A percentile compares a stretch with the other conserved stretches of the same genome.
These are phyloP conservation scores for Synergus japonicus DNA, from an alignment of 2,888 invertebrate species.

Conservation along the genomic window DNA sequence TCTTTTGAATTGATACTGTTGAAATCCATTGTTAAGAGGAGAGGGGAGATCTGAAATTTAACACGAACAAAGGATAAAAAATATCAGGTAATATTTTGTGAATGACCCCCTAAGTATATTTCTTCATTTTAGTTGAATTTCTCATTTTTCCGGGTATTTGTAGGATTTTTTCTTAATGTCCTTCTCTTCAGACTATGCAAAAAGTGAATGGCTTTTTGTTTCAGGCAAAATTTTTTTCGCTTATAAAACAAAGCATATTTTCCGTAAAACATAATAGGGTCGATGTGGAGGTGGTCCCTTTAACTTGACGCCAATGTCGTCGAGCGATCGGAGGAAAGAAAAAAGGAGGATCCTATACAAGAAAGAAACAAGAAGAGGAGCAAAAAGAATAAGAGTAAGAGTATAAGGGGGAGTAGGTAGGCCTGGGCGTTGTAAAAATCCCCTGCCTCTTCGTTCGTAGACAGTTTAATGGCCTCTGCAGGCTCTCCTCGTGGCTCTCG, in stretches of 20 bases:
- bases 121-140: no score
- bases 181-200: not conserved
- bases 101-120: no score
- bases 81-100: no score
- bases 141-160: no score
- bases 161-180: no score
- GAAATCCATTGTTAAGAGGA: no score
- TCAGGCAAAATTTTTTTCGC: not conserved
- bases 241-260: constrained; percentile 23
- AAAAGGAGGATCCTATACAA: constrained; percentile 56
- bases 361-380: constrained; percentile 57
- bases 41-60: no score
- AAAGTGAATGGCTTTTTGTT: not conserved
- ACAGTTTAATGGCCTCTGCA: constrained; percentile 74
- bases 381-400: constrained; percentile 55
- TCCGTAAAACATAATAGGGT: constrained; percentile 44
- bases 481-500: constrained; percentile 61
- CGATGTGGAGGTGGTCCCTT: constrained; percentile 50
- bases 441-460: constrained; percentile 67
- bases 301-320: constrained; percentile 63
- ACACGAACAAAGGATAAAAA: no score
- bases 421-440: constrained; percentile 67
- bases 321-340: constrained; percentile 61
- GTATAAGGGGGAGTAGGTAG: constrained; percentile 58
- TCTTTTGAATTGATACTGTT: no score